Evolutionary conservation across 2,888 invertebrate species (phyloP).

Genomic region (Chrysotoxum bicinctum): DNA sequence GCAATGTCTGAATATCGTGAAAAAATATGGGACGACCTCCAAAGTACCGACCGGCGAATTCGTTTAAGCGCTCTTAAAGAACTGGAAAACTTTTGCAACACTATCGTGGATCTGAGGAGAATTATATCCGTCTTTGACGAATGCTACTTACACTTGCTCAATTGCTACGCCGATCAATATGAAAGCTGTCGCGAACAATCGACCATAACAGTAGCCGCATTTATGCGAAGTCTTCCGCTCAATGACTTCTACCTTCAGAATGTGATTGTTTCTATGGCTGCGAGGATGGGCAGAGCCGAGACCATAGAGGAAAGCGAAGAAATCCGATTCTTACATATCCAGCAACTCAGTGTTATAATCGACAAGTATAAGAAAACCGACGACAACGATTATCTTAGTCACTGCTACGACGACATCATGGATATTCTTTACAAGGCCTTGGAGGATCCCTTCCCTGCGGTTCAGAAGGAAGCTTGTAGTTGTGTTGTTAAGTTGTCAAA

Average conservation of each 20-base stretch:
- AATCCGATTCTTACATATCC: slow-evolving; percentile 87
- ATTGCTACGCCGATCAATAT: slow-evolving; percentile 80
- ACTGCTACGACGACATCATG: slow-evolving; percentile 84
- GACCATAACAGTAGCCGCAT: slow-evolving; percentile 75
- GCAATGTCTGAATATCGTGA: slow-evolving; percentile 46
- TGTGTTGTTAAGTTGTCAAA: slow-evolving; percentile 87
- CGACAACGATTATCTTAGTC: slow-evolving; percentile 78
- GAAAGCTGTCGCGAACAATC: slow-evolving; percentile 79
- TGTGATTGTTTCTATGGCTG: slow-evolving; percentile 88
- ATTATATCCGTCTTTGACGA: slow-evolving; percentile 76
- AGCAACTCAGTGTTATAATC: slow-evolving; percentile 86
- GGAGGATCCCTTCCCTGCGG: slow-evolving; percentile 90
- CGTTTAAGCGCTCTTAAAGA: slow-evolving; percentile 71
- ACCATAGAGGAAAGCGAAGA: slow-evolving; percentile 89
- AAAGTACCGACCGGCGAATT: slow-evolving; percentile 66
- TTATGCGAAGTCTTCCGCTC: slow-evolving; percentile 83
- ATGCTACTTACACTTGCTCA: slow-evolving; percentile 79
- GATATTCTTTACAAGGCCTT: slow-evolving; percentile 88
- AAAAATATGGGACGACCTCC: slow-evolving; percentile 36
- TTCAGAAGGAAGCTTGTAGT: slow-evolving; percentile 90
- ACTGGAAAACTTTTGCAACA: slow-evolving; percentile 65
- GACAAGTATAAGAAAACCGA: slow-evolving; percentile 84
- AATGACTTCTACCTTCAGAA: slow-evolving; percentile 89
- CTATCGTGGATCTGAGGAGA: slow-evolving; percentile 39
- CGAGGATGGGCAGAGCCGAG: slow-evolving; percentile 90